phyloP scores from a whole-genome alignment of 2,113 vertebrate genomes.

The Phyllopteryx taeniolatus region DNA sequence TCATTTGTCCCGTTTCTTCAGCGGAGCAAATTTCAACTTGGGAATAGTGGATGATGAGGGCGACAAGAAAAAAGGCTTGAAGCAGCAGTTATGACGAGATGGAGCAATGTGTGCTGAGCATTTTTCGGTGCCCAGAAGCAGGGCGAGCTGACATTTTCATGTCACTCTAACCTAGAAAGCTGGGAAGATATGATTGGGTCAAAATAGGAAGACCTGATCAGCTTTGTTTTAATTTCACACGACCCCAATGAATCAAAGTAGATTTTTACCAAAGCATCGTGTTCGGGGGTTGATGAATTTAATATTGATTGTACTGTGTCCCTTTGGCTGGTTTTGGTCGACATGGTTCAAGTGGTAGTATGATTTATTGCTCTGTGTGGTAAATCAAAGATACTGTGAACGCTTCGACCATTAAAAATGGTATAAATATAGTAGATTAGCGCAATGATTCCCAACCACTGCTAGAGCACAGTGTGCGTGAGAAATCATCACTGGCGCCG shows the following conservation, averaged over 20 bases:
- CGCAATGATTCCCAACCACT: too few species aligned
- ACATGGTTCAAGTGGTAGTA: neutral
- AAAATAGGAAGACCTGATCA: neutral
- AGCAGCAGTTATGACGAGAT: neutral
- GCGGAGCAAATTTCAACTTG: constrained; percentile 10
- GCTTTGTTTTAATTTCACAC: neutral
- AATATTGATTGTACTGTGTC: too few species aligned
- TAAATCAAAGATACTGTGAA: too few species aligned
- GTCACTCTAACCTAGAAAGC: neutral
- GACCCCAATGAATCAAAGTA: neutral
- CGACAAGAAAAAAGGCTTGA: neutral
- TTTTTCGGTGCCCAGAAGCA: constrained; percentile 9
- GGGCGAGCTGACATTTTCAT: constrained; percentile 8
- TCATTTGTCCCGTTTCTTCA: neutral
- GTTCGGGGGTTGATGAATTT: too few species aligned
- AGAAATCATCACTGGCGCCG: too few species aligned
- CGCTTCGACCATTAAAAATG: too few species aligned
- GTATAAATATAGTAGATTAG: too few species aligned
- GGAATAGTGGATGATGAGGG: neutral
- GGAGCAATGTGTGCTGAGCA: neutral
- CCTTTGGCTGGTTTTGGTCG: too few species aligned
- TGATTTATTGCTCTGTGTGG: too few species aligned
- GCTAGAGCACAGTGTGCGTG: too few species aligned
- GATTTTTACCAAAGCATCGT: neutral
- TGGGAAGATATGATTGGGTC: neutral